Evolutionary conservation across 2,888 invertebrate genomes (phyloP).

Genomic region (Heliconius sara): DNA sequence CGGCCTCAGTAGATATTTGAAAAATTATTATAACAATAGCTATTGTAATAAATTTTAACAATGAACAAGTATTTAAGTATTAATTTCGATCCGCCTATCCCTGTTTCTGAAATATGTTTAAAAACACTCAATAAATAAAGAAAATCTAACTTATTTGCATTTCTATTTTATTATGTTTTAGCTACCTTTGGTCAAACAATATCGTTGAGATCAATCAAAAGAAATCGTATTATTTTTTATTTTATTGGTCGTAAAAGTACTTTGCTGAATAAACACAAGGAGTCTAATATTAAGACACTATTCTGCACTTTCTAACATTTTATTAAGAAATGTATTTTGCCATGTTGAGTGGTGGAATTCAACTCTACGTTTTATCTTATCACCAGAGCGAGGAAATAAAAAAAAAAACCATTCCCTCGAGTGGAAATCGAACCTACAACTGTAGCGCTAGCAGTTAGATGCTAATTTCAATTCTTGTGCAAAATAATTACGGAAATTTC

Average conservation of each 20-base stretch:
- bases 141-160: neutral
- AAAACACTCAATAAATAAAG: neutral
- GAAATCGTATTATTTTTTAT: too few species aligned
- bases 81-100: neutral
- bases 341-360: too few species aligned
- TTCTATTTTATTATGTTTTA: neutral
- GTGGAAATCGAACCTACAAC: too few species aligned
- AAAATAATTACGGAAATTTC: neutral
- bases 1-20: neutral
- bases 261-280: too few species aligned
- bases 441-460: neutral
- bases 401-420: too few species aligned
- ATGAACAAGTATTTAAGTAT: neutral
- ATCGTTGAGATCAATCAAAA: neutral
- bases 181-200: neutral
- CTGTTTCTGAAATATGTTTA: neutral
- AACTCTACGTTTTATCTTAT: too few species aligned
- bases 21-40: neutral
- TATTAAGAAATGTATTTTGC: too few species aligned
- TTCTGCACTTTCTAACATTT: too few species aligned
- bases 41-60: neutral
- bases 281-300: too few species aligned
- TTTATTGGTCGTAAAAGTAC: too few species aligned
- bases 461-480: neutral
- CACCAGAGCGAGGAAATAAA: too few species aligned